Base-by-base conservation (phyloP, 2,888 invertebrate genomes). In the Erebia palarica region DNA sequence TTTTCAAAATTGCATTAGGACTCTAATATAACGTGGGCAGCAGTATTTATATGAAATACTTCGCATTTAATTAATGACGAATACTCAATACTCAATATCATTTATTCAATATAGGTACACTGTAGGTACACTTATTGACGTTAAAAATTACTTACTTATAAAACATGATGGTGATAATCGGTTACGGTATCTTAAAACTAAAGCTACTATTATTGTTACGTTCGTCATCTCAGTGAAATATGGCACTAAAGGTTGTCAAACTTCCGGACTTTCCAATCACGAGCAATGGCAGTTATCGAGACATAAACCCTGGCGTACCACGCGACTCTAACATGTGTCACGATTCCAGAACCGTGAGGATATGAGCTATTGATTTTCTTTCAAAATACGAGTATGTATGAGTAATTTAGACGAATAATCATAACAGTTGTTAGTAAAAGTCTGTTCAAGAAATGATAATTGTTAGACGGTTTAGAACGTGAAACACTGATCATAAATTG, bases 271-370 rank as follows among this genome's bases (percentile, higher is more conserved):
- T 63, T 49, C 49, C 63, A 49, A 63, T 63, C 47, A 63, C 21
- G 49, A 63, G 18, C 44, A 47, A 61, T 61, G 47, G 49, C 63
- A 49, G 47, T 21, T 44, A 44, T 63, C 47, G 47, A 47, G 49
- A 27, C 63, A 21, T 60, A 11, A 49, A 11, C 47, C 63, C 14
- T 1, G 3, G 18, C 21, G 13, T 49, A 21, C 21, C 47, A 14
- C 14, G 42, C 42, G 16, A 14, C 44, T 44, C 13, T 18, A 9
- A 13, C 49, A 49, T 21, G 14, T 14, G 63, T 47, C 63, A 63
- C 63, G 63, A 49, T 47, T 49, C 61, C 47, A n/a, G 13, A 47
- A 61, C 16, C 16, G 27, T 36, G 36, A 36, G 4, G 16, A 60
- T 60, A 60, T 60, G 60, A 42, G 44, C 3, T 10, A 59, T 59